phyloP scores from a whole-genome alignment of 2,888 invertebrate species.

The Coremacera marginata region DNA sequence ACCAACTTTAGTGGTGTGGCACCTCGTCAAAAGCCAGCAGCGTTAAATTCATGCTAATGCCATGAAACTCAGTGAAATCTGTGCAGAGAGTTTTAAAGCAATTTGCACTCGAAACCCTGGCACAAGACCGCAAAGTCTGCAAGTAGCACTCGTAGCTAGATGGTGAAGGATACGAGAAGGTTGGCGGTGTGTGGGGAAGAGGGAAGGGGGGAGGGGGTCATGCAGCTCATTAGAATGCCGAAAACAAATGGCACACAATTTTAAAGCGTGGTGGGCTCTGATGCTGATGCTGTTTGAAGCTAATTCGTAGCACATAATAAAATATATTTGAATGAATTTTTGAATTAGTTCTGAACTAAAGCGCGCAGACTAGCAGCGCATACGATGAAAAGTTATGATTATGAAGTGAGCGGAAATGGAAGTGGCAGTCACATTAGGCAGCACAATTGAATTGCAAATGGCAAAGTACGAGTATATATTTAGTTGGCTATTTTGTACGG shows the following conservation, averaged over 20 bases:
- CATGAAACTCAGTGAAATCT: background rate
- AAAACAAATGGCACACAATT: background rate
- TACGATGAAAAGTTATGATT: no score
- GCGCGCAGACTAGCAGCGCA: background rate
- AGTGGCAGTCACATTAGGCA: no score
- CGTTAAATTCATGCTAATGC: background rate
- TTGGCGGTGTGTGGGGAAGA: no score
- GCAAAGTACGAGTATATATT: no score
- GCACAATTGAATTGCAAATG: no score
- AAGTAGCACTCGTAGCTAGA: no score
- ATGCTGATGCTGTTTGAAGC: background rate
- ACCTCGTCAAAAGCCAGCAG: background rate
- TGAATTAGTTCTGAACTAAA: background rate
- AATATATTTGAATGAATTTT: background rate
- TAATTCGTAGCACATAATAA: background rate
- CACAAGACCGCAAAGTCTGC: background rate
- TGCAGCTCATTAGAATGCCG: conserved; percentile 6
- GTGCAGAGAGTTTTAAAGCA: conserved; percentile 15
- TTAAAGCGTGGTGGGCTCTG: no score
- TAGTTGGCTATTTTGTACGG: no score
- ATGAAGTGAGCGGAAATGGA: no score
- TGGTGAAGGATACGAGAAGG: background rate
- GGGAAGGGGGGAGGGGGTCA: no score
- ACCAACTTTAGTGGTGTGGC: background rate
- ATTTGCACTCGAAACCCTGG: conserved; percentile 7